Conservation (phyloP, 1,140 invertebrate genomes). For the Arctopsyche grandis region DNA sequence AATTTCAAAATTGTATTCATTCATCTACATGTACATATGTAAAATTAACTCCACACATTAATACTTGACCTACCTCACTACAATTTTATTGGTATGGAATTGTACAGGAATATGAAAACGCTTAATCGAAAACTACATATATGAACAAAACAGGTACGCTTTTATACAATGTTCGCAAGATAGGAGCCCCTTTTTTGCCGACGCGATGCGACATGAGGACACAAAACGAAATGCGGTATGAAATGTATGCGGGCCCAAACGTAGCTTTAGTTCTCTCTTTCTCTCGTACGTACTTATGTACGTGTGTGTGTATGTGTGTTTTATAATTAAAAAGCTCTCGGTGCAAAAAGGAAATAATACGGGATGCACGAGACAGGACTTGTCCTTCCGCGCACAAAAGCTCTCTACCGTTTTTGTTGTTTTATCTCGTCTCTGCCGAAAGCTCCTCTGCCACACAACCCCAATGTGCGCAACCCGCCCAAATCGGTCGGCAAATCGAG, state of each 20-base stretch:
- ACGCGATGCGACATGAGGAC: too few relatives aligned
- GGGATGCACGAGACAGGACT: neutral
- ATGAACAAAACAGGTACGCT: too few relatives aligned
- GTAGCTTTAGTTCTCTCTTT: neutral
- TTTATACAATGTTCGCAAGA: too few relatives aligned
- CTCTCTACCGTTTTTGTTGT: neutral
- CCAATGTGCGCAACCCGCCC: neutral
- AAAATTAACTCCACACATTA: too few relatives aligned
- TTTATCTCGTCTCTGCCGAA: constrained; percentile 1
- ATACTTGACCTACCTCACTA: too few relatives aligned
- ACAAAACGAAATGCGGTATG: constrained; percentile 7
- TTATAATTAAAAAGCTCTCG: neutral
- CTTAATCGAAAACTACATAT: too few relatives aligned
- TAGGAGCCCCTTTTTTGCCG: too few relatives aligned
- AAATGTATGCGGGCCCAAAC: constrained; percentile 6
- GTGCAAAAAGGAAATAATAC: constrained; percentile 3
- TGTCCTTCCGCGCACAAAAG: neutral
- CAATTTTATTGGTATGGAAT: too few relatives aligned
- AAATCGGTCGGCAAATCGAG: constrained; percentile 6
- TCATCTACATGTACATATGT: too few relatives aligned
- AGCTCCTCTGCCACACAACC: neutral
- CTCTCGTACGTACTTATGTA: neutral
- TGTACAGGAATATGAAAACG: too few relatives aligned
- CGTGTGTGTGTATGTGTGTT: neutral
- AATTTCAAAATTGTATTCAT: too few relatives aligned